Conservation (phyloP, 2,797 vertebrate species). For the Darevskia mixta region DNA sequence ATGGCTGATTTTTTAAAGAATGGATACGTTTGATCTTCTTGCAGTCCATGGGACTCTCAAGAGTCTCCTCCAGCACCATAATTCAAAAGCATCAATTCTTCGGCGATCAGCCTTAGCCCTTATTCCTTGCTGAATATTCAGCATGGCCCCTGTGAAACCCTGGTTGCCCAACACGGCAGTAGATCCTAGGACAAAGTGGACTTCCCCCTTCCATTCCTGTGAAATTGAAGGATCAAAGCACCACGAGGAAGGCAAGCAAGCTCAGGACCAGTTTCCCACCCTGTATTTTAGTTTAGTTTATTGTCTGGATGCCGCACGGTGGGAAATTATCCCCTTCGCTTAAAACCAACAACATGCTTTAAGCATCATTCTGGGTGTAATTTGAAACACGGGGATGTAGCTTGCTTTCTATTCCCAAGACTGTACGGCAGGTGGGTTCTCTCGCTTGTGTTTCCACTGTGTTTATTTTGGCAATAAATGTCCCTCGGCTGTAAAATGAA, state of each 20-base stretch:
- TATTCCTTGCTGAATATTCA: neutral
- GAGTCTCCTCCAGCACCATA: no score
- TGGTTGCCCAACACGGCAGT: neutral
- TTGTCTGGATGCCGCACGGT: neutral
- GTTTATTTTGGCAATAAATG: slow-evolving; percentile 18
- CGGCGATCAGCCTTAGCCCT: no score
- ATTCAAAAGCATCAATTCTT: no score
- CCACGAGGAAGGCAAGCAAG: neutral
- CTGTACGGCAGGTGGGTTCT: slow-evolving; percentile 1
- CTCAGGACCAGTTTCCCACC: neutral
- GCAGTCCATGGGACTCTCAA: no score
- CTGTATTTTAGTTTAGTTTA: neutral
- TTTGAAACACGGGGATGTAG: neutral
- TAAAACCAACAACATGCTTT: slow-evolving; percentile 10
- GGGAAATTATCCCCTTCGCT: neutral
- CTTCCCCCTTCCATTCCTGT: neutral
- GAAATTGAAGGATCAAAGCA: neutral
- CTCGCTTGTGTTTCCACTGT: neutral
- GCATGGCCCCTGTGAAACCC: neutral
- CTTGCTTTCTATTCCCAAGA: neutral
- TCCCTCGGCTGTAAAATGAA: slow-evolving; percentile 6
- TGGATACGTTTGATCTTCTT: no score
- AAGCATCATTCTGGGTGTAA: slow-evolving; percentile 6
- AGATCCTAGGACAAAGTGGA: no score
- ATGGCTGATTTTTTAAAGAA: no score